phyloP scores from a whole-genome alignment of 2,113 vertebrate species.

The Crotalus viridis region DNA sequence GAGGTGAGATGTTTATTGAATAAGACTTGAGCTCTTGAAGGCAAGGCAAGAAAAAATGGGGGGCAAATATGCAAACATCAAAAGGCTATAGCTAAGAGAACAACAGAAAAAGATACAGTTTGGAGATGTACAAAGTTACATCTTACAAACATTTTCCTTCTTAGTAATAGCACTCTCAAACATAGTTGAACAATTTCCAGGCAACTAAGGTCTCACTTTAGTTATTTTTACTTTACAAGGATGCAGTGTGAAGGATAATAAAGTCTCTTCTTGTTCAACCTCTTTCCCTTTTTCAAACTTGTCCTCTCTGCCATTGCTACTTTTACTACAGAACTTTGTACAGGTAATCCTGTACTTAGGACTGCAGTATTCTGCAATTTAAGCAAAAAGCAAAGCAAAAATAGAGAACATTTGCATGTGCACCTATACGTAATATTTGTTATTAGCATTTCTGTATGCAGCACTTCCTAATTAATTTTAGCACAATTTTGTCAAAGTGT shows the following conservation, averaged over 20 bases:
- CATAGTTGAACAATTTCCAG: not conserved
- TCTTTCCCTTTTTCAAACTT: not conserved
- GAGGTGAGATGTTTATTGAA: not conserved
- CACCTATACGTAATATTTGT: not conserved
- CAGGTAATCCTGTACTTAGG: not conserved
- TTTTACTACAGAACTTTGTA: not conserved
- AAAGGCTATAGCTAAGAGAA: not conserved
- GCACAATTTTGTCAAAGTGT: not conserved
- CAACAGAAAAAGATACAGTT: not conserved
- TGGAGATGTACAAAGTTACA: not conserved
- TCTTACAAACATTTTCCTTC: not conserved
- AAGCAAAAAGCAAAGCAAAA: not conserved
- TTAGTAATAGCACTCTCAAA: not conserved
- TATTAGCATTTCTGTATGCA: not conserved
- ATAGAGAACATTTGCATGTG: not conserved
- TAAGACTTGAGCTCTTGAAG: not conserved
- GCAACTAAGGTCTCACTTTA: not conserved
- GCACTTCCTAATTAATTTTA: not conserved
- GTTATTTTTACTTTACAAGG: not conserved
- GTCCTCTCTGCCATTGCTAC: not conserved
- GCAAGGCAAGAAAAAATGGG: not conserved
- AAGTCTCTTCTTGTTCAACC: not conserved
- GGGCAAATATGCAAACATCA: not conserved
- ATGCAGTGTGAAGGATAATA: not conserved
- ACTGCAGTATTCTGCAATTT: not conserved